Evolutionary conservation across 2,888 invertebrate genomes (phyloP).

Genomic region (Pterobdella sp.): DNA sequence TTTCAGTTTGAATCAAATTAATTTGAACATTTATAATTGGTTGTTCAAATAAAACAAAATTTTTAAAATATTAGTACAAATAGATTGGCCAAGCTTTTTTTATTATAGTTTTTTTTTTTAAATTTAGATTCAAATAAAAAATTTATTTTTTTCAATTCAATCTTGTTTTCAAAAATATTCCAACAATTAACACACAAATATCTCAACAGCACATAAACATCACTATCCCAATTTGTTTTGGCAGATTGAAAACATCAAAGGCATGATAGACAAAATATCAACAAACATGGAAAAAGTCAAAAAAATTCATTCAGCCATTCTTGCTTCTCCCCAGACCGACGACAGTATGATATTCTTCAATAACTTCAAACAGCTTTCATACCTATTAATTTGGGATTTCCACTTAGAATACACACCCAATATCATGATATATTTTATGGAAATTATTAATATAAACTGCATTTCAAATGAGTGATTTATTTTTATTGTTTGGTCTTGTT

Average conservation of each 20-base stretch:
- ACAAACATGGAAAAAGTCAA: conserved; percentile 98
- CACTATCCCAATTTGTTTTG: background rate
- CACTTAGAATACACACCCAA: too few species aligned
- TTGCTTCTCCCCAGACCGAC: conserved; percentile 95
- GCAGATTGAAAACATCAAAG: conserved; percentile 96
- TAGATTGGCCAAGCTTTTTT: background rate
- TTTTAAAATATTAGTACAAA: background rate
- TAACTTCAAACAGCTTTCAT: too few species aligned
- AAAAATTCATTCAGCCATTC: conserved; percentile 98
- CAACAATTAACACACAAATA: background rate
- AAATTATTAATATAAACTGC: too few species aligned
- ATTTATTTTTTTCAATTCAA: background rate
- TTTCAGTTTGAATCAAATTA: background rate
- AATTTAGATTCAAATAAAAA: background rate
- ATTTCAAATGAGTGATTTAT: too few species aligned
- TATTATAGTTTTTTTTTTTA: background rate
- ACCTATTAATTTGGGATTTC: too few species aligned
- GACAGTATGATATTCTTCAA: conserved; percentile 95
- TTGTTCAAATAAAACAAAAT: background rate
- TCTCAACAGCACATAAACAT: background rate
- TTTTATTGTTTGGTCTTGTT: background rate
- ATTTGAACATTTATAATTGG: background rate
- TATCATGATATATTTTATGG: too few species aligned
- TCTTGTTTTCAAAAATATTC: background rate
- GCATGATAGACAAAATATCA: conserved; percentile 99